Evolutionary conservation across 2,888 invertebrate genomes (phyloP).

Genomic region (Clistopyga incitator): DNA sequence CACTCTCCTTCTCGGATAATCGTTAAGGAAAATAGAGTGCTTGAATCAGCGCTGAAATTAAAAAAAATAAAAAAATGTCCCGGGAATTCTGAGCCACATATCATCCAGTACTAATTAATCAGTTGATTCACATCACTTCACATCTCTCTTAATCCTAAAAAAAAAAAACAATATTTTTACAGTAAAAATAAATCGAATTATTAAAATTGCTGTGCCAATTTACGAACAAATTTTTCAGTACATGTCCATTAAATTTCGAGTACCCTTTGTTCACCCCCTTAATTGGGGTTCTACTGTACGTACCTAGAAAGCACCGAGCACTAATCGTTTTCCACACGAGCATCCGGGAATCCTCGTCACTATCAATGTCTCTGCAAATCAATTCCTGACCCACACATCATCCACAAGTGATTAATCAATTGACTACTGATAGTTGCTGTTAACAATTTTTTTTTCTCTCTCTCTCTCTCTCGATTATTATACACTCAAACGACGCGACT

Average conservation of each 20-base stretch:
- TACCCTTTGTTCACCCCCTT: no score
- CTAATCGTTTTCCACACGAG: slow-evolving; percentile 11
- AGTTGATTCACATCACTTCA: no score
- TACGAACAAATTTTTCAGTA: no score
- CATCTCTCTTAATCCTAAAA: no score
- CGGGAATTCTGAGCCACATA: no score
- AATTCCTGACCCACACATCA: slow-evolving; percentile 6
- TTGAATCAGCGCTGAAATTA: no score
- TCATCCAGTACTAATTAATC: no score
- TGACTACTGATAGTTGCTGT: neutral
- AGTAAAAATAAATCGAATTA: no score
- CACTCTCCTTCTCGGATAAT: slow-evolving; percentile 3
- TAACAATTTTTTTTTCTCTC: slow-evolving; percentile 1
- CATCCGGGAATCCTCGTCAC: slow-evolving; percentile 48
- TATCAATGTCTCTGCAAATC: neutral
- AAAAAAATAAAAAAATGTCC: no score
- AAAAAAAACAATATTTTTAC: no score
- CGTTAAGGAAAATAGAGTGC: neutral
- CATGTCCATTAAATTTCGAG: no score
- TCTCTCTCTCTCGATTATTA: neutral
- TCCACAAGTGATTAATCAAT: slow-evolving; percentile 47
- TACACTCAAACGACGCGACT: neutral
- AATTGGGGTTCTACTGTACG: neutral
- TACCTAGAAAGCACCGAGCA: neutral
- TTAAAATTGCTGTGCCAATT: no score